Percentiles rank a stretch among this genome's conserved stretches.
Conservation (phyloP, 2,113 vertebrate species). For the Barnardius zonarius region DNA sequence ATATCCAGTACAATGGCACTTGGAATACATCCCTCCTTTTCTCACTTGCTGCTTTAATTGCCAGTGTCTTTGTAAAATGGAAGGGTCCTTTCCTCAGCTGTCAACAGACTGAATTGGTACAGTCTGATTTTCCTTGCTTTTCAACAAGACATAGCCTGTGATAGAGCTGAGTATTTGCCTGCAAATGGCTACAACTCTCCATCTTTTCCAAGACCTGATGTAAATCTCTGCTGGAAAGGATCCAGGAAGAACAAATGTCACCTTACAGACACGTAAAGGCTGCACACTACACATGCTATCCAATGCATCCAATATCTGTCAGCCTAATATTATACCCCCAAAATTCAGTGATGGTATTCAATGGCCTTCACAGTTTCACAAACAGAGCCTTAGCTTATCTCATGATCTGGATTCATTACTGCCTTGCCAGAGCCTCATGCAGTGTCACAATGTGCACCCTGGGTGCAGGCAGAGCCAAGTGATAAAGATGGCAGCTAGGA, state of each 20-base stretch:
- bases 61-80: background rate
- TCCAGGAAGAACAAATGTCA: background rate
- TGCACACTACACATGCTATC: background rate
- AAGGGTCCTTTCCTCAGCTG: background rate
- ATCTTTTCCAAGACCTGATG: background rate
- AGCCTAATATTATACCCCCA: background rate
- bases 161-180: background rate
- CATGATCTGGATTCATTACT: background rate
- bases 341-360: background rate
- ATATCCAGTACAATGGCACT: background rate
- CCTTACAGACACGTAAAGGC: background rate
- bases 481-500: accelerated
- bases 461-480: accelerated
- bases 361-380: background rate
- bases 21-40: background rate
- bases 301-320: background rate
- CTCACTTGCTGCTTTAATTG: background rate
- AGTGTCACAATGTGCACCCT: accelerated
- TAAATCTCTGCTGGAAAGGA: background rate
- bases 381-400: background rate
- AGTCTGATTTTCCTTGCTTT: background rate
- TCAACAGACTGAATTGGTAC: background rate
- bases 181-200: background rate
- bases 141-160: background rate
- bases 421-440: background rate